phyloP scores from a whole-genome alignment of 2,888 invertebrate genomes.

The Heliothis peltigera region DNA sequence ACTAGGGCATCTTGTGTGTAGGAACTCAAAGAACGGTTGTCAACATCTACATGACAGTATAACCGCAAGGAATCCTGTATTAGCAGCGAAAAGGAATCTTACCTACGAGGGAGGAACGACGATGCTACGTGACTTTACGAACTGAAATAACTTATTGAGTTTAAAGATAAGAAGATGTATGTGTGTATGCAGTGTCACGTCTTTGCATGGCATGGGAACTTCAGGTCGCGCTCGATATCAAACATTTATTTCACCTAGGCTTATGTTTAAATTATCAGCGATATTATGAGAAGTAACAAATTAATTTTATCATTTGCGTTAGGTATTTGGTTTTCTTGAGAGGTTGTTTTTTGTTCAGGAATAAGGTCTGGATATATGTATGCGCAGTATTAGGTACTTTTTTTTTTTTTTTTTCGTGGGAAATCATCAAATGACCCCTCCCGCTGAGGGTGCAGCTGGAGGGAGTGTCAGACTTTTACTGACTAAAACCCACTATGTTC shows the following conservation, averaged over 20 bases:
- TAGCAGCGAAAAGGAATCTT: constrained; percentile 33
- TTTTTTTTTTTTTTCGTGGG: no score
- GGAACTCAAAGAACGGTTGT: constrained; percentile 14
- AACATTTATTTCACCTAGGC: neutral
- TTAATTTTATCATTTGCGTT: no score
- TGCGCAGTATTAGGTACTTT: no score
- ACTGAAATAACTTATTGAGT: constrained; percentile 25
- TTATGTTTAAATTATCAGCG: no score
- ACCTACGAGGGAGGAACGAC: constrained; percentile 21
- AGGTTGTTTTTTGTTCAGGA: no score
- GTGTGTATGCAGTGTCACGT: neutral
- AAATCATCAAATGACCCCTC: no score
- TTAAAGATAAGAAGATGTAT: constrained; percentile 33
- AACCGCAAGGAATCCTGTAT: constrained; percentile 34
- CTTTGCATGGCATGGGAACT: neutral
- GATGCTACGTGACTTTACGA: constrained; percentile 32
- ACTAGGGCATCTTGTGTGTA: constrained; percentile 7
- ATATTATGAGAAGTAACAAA: no score
- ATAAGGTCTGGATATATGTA: no score
- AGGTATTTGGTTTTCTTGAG: no score
- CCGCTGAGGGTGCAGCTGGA: no score
- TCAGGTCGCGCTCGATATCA: neutral
- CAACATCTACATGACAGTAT: constrained; percentile 22
- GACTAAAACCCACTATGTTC: no score
- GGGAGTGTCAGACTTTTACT: no score